Percentiles rank a stretch among this genome's conserved stretches.
Conservation (phyloP, 2,797 vertebrate genomes). For the Notolepis coatsorum region DNA sequence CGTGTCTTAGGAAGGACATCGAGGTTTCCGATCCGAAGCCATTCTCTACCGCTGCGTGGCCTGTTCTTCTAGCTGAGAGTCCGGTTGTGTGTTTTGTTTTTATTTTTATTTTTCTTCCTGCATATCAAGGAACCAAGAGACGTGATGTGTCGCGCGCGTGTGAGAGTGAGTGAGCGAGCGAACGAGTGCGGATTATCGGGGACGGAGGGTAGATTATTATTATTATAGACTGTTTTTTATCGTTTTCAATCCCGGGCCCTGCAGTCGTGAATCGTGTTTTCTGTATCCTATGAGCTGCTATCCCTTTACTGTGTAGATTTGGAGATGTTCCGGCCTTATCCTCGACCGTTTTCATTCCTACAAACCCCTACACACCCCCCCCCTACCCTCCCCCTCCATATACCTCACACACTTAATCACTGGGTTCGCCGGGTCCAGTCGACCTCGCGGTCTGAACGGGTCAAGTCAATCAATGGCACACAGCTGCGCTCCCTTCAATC, state of each 20-base stretch:
- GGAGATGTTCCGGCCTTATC: slow-evolving; percentile 61
- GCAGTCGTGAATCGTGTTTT: slow-evolving; percentile 54
- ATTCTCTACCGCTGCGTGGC: slow-evolving; percentile 72
- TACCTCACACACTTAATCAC: no score
- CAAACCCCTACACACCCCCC: no score
- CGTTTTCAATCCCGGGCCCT: slow-evolving; percentile 51
- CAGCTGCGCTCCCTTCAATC: not conserved
- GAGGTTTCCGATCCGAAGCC: slow-evolving; percentile 53
- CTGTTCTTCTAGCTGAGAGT: slow-evolving; percentile 65
- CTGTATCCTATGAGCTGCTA: slow-evolving; percentile 68
- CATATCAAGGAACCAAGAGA: slow-evolving; percentile 64
- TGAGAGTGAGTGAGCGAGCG: slow-evolving; percentile 24
- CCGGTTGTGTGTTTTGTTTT: slow-evolving; percentile 60
- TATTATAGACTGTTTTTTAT: slow-evolving; percentile 30
- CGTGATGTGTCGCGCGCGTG: slow-evolving; percentile 32
- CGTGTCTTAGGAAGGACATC: slow-evolving; percentile 29
- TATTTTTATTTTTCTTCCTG: slow-evolving; percentile 52
- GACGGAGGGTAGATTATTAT: slow-evolving; percentile 26
- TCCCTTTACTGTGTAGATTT: slow-evolving; percentile 58
- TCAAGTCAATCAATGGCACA: slow-evolving; percentile 1
- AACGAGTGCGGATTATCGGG: slow-evolving; percentile 23
- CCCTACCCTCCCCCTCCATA: slow-evolving; percentile 12
- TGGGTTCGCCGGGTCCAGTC: no score
- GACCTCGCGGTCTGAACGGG: no score
- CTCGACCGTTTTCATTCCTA: slow-evolving; percentile 5